Base-by-base conservation (phyloP, 2,113 vertebrate species). In the Callipepla squamata region DNA sequence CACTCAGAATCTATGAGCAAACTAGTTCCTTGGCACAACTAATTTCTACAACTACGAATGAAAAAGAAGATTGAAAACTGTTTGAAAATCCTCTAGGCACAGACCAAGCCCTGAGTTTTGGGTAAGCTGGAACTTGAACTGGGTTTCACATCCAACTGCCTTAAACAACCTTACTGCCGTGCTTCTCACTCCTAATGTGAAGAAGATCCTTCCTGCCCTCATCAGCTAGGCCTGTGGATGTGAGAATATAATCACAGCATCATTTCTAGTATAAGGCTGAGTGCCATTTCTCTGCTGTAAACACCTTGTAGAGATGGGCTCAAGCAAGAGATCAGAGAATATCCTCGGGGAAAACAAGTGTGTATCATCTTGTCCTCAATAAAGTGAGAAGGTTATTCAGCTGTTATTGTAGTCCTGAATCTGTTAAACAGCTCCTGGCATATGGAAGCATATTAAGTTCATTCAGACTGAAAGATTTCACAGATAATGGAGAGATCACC, bases 301-400 rank as follows among this genome's bases (percentile, higher is more conserved):
- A 69, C 68, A 84, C 51, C 76, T 91, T 94, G 75, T 34, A 91
- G 61, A 77, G 0, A 48, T 12, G 16, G 23, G 91, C 61, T n/a
- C 22, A 74, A 74, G 40, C n/a, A 59, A 72, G 34, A 89, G 34
- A 86, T 53, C 67, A 80, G 74, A 57, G 48, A 89, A 92, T 68
- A 53, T 77, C 82, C 87, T 58, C 80, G 47, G 73, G 79, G 85
- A 67, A 93, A 91, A 66, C 42, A 53, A 70, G n/a, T 42, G 47
- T 51, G n/a, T 61, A 94, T 87, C 55, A 47, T 88, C 68, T 80
- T 87, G 72, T 91, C 72, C 61, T 15, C 51, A 61, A 72, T 16
- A 63, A 91, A 94, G 36, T 86, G 94, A 92, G 87, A 94, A 90
- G 73, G 91, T 94, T 91, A 91, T 70, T 94, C 75, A 70, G 65